Conservation (phyloP, 2,113 vertebrate species). For the Microcebus lehilahytsara region DNA sequence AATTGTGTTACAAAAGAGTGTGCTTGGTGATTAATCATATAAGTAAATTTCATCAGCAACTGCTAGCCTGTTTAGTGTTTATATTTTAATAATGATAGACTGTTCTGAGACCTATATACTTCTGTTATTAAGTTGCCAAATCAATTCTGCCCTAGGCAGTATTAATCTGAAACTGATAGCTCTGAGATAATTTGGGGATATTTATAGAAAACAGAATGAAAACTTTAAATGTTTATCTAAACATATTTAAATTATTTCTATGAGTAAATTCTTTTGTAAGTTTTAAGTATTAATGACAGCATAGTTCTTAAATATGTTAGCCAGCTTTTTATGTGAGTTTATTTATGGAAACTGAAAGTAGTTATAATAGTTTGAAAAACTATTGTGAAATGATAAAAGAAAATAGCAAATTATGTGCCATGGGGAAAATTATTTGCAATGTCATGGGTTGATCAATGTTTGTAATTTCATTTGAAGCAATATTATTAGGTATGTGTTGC, state of each 20-base stretch:
- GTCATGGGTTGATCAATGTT: background rate
- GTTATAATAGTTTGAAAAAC: conserved; percentile 41
- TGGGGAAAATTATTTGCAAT: conserved; percentile 48
- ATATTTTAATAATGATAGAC: conserved; percentile 1
- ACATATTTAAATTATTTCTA: conserved; percentile 20
- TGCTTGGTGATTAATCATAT: conserved; percentile 19
- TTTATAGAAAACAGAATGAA: conserved; percentile 26
- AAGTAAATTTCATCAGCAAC: conserved; percentile 42
- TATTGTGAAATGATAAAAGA: background rate
- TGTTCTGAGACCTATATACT: background rate
- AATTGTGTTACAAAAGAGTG: conserved; percentile 17
- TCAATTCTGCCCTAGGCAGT: background rate
- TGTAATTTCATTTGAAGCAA: background rate
- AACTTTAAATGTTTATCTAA: conserved; percentile 35
- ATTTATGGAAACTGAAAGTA: conserved; percentile 26
- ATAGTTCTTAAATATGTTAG: conserved; percentile 30
- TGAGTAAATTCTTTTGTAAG: conserved; percentile 25
- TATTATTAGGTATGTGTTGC: conserved; percentile 56
- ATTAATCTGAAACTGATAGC: conserved; percentile 22
- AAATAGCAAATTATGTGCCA: background rate
- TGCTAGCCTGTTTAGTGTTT: conserved; percentile 6
- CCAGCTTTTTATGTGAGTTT: conserved; percentile 21
- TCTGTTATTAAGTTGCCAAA: conserved; percentile 34
- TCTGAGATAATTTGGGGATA: conserved; percentile 22
- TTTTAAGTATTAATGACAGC: conserved; percentile 13